Conservation (phyloP, 2,113 vertebrate genomes). For the Murina feae region DNA sequence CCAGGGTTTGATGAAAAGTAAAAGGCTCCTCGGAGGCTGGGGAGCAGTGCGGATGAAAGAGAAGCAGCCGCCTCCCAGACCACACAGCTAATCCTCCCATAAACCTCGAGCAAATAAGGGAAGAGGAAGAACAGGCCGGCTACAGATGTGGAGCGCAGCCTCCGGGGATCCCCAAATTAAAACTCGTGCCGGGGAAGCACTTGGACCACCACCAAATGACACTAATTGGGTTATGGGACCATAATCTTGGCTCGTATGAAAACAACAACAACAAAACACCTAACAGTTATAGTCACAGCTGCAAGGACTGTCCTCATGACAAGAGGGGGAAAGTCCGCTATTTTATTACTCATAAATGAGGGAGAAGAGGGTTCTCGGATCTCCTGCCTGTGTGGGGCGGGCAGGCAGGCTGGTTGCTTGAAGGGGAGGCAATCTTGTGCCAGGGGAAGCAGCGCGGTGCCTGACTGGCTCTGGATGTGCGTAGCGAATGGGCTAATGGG, state of each 20-base stretch:
- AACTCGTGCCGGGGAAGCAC: constrained; percentile 59
- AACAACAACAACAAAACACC: background rate
- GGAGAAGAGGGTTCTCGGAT: constrained; percentile 2
- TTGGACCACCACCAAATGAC: constrained; percentile 73
- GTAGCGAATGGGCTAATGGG: background rate
- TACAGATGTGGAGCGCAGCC: constrained; percentile 70
- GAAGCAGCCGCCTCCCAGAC: constrained; percentile 59
- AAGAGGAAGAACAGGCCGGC: constrained; percentile 59
- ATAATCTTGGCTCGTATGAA: constrained; percentile 45
- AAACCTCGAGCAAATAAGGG: constrained; percentile 65
- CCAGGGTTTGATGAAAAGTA: constrained; percentile 60
- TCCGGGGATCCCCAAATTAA: constrained; percentile 74
- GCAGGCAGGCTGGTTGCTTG: background rate
- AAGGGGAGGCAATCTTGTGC: background rate
- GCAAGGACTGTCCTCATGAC: constrained; percentile 55
- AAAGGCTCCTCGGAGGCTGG: constrained; percentile 40
- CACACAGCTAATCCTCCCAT: constrained; percentile 68
- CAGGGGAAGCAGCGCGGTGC: constrained; percentile 16
- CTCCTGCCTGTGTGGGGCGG: constrained; percentile 3
- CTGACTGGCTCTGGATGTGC: constrained; percentile 13
- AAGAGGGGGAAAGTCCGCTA: constrained; percentile 25
- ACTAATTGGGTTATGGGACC: constrained; percentile 69
- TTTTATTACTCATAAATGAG: constrained; percentile 48
- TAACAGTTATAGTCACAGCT: constrained; percentile 59
- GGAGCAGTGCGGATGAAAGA: constrained; percentile 52